Conservation (phyloP, 2,888 invertebrate genomes). For the Heliconius charithonia region DNA sequence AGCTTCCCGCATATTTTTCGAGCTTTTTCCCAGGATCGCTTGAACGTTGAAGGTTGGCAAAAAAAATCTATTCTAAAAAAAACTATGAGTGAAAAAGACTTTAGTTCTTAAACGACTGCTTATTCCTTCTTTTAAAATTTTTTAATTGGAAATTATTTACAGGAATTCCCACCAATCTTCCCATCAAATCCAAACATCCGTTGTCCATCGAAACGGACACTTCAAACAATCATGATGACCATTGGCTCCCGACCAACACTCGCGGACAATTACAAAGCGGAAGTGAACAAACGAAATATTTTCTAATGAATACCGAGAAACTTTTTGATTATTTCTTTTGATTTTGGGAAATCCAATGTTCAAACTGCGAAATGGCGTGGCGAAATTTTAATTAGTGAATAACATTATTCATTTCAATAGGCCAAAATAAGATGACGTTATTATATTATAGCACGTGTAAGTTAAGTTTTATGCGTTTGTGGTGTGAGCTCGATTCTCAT, state of each 20-base stretch:
- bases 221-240: slow-evolving; percentile 50
- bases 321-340: slow-evolving; percentile 29
- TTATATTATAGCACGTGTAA: not conserved
- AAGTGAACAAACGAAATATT: slow-evolving; percentile 59
- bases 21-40: not conserved
- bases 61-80: no score
- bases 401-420: not conserved
- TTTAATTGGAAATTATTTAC: not conserved
- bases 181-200: slow-evolving; percentile 36
- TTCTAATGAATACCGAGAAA: slow-evolving; percentile 44
- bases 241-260: slow-evolving; percentile 63
- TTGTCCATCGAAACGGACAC: slow-evolving; percentile 35
- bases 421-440: not conserved
- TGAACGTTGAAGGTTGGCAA: not conserved
- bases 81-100: no score
- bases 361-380: not conserved
- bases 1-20: not conserved
- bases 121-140: not conserved
- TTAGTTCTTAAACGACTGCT: not conserved
- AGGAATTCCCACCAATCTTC: slow-evolving; percentile 5
- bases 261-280: slow-evolving; percentile 53
- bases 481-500: not conserved
- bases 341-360: slow-evolving; percentile 12
- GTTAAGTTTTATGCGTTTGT: not conserved
- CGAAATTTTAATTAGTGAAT: not conserved